phyloP scores from a whole-genome alignment of 1,140 invertebrate genomes.

The Thaumatotibia leucotreta region DNA sequence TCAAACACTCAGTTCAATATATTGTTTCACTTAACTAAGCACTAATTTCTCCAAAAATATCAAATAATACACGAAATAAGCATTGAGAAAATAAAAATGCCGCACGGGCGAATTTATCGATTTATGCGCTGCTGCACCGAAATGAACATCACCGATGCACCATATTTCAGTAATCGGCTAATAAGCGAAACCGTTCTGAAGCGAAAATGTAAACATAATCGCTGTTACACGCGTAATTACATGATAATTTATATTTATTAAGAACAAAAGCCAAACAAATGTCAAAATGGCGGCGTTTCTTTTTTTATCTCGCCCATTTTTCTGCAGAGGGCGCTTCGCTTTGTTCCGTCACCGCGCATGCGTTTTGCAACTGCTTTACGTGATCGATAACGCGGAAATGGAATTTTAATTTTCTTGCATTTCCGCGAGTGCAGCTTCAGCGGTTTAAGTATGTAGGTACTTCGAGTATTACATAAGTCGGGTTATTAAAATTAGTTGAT shows the following conservation, averaged over 20 bases:
- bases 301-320: conserved; percentile 29
- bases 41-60: conserved; percentile 31
- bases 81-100: conserved; percentile 63
- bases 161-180: conserved; percentile 30
- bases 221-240: conserved; percentile 44
- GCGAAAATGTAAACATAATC: conserved; percentile 33
- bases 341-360: conserved; percentile 39
- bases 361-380: conserved; percentile 38
- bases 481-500: not conserved
- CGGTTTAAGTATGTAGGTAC: no score
- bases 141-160: conserved; percentile 37
- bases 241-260: conserved; percentile 47
- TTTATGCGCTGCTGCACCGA: conserved; percentile 52
- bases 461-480: not conserved
- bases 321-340: conserved; percentile 50
- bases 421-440: not conserved
- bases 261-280: conserved; percentile 74
- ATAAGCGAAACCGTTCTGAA: conserved; percentile 30
- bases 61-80: conserved; percentile 26
- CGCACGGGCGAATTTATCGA: conserved; percentile 62
- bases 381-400: conserved; percentile 34
- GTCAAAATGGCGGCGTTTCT: conserved; percentile 72
- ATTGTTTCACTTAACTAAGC: conserved; percentile 20
- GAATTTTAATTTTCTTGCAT: conserved; percentile 13
- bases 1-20: conserved; percentile 22